phyloP scores from a whole-genome alignment of 2,113 vertebrate species.

The Takifugu flavidus region DNA sequence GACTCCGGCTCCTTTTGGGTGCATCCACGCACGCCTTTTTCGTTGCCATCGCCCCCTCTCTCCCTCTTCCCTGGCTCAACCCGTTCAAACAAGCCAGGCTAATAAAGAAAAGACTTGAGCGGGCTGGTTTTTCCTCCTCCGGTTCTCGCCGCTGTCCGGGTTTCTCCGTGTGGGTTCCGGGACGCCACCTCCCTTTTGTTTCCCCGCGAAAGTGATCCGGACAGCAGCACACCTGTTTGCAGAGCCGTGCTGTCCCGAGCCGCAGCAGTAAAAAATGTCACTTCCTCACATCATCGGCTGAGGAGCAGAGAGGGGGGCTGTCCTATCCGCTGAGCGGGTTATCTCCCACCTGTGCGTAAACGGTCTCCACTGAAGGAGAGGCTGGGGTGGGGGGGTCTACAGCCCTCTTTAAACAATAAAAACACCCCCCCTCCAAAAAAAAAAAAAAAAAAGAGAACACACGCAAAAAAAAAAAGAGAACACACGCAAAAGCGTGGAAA shows the following conservation, averaged over 20 bases:
- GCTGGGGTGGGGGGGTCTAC: slow-evolving; percentile 16
- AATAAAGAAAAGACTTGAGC: slow-evolving; percentile 65
- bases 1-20: slow-evolving; percentile 83
- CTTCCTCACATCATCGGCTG: slow-evolving; percentile 75
- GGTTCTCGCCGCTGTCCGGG: slow-evolving; percentile 45
- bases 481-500: slow-evolving; percentile 61
- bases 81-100: slow-evolving; percentile 59
- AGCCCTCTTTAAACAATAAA: slow-evolving; percentile 63
- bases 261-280: slow-evolving; percentile 78
- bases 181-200: slow-evolving; percentile 36
- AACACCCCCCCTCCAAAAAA: too few relatives aligned
- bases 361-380: slow-evolving; percentile 43
- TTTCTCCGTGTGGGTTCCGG: slow-evolving; percentile 46
- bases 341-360: slow-evolving; percentile 81
- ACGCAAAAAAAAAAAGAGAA: slow-evolving; percentile 58
- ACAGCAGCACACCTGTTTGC: slow-evolving; percentile 79
- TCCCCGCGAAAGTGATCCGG: slow-evolving; percentile 58
- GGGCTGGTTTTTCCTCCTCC: slow-evolving; percentile 46
- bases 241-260: slow-evolving; percentile 78
- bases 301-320: slow-evolving; percentile 72
- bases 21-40: slow-evolving; percentile 78
- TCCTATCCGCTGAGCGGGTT: slow-evolving; percentile 71
- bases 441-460: slow-evolving; percentile 41
- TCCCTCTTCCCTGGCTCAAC: slow-evolving; percentile 29
- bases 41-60: slow-evolving; percentile 70